Base-by-base conservation (phyloP, 2,797 vertebrate species). In the Microctenopoma steveboyesi region DNA sequence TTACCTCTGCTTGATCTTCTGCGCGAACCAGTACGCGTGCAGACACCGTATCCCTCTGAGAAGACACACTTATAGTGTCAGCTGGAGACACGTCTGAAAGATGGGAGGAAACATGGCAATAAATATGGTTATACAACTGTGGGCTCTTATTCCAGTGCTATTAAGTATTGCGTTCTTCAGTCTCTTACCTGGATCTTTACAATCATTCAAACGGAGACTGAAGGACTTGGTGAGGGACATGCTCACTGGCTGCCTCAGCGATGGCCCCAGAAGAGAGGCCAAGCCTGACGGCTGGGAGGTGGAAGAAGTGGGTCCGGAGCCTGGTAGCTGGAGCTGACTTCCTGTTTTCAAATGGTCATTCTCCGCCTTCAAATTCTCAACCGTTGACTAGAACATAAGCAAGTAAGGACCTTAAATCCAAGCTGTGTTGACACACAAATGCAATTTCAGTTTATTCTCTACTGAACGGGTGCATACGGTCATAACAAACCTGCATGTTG, bases 271-370 rank as follows among this genome's bases (percentile, higher is more conserved):
- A 0, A 96, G 93, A 0, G 94, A 93, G 54, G 94, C 93, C 47
- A 94, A 67, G 12, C 91, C 87, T 0, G 91, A 91, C 4, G 90
- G 90, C 60, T 92, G 91, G 0, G 92, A 93, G 2, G 89, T 88
- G 86, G 92, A 93, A 3, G 86, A 84, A 48, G 93, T 90, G 89
- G 93, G 65, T 64, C 92, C 87, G 37, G 87, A 10, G 79, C 78
- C 0, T 79, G 92, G 7, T n/a, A 67, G 25, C 86, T 89, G 13
- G 87, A 9, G 1, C 60, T 69, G 93, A 0, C 94, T 94, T 64
- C 95, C 95, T 27, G 96, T 96, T 88, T 98, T 98, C 59, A 99
- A 91, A 52, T 97, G 94, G 83, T 97, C 95, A 0, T 99, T 99
- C 90, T 99, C 98, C 0, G 94, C 94, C 85, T 99, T 99, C 64